phyloP scores from a whole-genome alignment of 1,140 invertebrate species.

The Hetaerina americana region DNA sequence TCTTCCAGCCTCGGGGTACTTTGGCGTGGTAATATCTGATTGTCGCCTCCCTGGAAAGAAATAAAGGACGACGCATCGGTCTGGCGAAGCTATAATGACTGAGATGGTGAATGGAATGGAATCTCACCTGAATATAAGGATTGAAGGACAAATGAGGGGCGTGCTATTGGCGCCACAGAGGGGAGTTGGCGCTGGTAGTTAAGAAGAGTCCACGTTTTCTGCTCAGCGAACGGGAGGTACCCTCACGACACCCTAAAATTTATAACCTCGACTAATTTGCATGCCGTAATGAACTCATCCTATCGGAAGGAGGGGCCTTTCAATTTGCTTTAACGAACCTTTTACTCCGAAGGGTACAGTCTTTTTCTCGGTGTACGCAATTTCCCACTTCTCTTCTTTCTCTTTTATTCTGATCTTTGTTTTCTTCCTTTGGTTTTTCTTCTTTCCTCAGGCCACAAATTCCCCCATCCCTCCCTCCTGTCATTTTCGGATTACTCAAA shows the following conservation, averaged over 20 bases:
- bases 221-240: too few relatives aligned
- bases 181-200: background rate
- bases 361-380: background rate
- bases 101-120: too few relatives aligned
- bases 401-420: background rate
- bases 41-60: too few relatives aligned
- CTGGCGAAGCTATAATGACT: too few relatives aligned
- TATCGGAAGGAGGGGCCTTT: background rate
- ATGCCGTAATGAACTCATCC: background rate
- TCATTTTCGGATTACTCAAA: too few relatives aligned
- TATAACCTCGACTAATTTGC: background rate
- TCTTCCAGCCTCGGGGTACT: too few relatives aligned
- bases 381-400: background rate
- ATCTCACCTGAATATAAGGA: too few relatives aligned
- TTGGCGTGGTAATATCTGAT: too few relatives aligned
- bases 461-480: too few relatives aligned
- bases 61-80: too few relatives aligned
- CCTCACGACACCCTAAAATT: background rate
- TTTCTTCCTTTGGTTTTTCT: background rate
- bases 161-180: background rate
- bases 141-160: background rate
- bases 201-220: too few relatives aligned
- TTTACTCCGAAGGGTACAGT: background rate
- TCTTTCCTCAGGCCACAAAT: too few relatives aligned
- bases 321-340: background rate